phyloP scores from a whole-genome alignment of 2,113 vertebrate genomes.

The Argyrosomus japonicus region DNA sequence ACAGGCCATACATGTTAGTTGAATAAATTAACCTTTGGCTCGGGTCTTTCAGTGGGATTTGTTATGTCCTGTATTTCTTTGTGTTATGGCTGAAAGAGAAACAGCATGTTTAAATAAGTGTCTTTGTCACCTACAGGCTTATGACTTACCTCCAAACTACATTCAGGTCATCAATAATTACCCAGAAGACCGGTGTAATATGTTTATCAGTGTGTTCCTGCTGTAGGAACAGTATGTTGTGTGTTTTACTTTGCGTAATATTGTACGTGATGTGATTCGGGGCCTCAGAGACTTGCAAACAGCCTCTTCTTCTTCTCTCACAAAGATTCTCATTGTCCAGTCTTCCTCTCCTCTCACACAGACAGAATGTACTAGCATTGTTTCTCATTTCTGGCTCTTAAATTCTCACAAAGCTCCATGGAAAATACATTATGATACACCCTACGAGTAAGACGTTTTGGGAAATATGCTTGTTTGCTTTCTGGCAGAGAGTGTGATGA shows the following conservation, averaged over 20 bases:
- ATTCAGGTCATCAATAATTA: constrained; percentile 2
- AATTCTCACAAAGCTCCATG: constrained; percentile 24
- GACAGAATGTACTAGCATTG: constrained; percentile 50
- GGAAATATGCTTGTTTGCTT: no score
- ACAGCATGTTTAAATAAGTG: neutral
- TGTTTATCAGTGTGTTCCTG: constrained; percentile 21
- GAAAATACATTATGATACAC: constrained; percentile 28
- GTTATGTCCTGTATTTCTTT: neutral
- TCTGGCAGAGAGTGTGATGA: neutral
- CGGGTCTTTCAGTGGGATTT: neutral
- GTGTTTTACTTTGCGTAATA: constrained; percentile 47
- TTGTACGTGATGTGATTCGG: constrained; percentile 49
- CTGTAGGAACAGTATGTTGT: constrained; percentile 37
- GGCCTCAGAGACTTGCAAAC: constrained; percentile 58
- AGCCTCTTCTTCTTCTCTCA: constrained; percentile 63
- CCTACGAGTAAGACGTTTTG: constrained; percentile 1
- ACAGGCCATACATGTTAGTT: neutral
- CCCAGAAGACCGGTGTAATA: neutral
- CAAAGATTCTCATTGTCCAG: constrained; percentile 74
- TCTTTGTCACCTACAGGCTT: neutral
- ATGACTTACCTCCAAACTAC: neutral
- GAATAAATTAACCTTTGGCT: neutral
- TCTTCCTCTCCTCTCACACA: constrained; percentile 43
- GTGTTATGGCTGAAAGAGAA: neutral
- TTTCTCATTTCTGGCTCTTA: constrained; percentile 33